Evolutionary conservation across 2,113 vertebrate species (phyloP).

Genomic region (Anarhynchus alexandrinus): DNA sequence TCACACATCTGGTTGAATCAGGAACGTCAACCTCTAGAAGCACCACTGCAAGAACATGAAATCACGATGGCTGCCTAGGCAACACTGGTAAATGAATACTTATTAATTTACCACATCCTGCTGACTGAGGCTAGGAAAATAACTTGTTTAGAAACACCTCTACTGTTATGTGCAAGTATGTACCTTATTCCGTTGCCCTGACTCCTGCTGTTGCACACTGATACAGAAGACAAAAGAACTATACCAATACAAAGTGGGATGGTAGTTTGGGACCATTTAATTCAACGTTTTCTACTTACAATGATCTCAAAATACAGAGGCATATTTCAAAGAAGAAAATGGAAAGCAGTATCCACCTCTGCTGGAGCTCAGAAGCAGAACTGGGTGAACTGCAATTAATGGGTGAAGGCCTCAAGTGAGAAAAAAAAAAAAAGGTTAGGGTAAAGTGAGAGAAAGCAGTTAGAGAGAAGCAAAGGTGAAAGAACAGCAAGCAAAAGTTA

Average conservation of each 20-base stretch:
- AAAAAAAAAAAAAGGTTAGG: slow-evolving; percentile 19
- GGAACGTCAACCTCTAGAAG: not conserved
- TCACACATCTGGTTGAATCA: not conserved
- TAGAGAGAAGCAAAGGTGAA: slow-evolving; percentile 19
- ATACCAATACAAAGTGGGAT: not conserved
- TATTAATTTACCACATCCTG: not conserved
- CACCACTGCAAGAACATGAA: not conserved
- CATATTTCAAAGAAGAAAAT: slow-evolving; percentile 49
- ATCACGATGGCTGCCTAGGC: not conserved
- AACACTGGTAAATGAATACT: not conserved
- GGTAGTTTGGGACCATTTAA: not conserved
- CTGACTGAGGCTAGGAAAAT: not conserved
- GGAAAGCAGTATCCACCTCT: slow-evolving; percentile 55
- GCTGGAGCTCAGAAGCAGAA: slow-evolving; percentile 40
- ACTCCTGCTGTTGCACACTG: not conserved
- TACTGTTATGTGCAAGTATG: not conserved
- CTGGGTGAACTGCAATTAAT: slow-evolving; percentile 45
- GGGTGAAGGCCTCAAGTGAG: slow-evolving; percentile 29
- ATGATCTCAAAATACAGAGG: slow-evolving; percentile 28
- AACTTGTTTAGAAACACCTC: not conserved
- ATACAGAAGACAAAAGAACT: slow-evolving; percentile 10
- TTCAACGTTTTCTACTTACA: slow-evolving; percentile 25
- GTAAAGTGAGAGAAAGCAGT: slow-evolving; percentile 38
- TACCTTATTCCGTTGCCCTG: not conserved
- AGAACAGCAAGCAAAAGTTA: slow-evolving; percentile 45